Evolutionary conservation across 2,888 invertebrate species (phyloP), one percentile per base, ranked within the genome.

Genomic region (Pyrrhia umbra): DNA sequence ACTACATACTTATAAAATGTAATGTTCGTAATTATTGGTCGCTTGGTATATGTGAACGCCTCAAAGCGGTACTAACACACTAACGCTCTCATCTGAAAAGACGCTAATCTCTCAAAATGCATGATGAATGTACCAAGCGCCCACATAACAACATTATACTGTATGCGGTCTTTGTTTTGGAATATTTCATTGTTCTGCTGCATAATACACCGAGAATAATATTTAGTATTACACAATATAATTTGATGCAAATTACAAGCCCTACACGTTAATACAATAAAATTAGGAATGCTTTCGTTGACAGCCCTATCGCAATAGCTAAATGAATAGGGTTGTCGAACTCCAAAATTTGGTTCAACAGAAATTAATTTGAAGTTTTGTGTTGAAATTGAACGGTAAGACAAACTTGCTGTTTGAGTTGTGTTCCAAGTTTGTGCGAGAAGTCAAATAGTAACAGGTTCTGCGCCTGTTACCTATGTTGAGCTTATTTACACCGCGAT

Each of bases 41-140:
- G 3, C 10, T 30, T 13, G n/a, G n/a, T n/a, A n/a, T n/a, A n/a
- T n/a, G n/a, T n/a, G n/a, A n/a, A n/a, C n/a, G n/a, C 6, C 18
- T n/a, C 37, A 23, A 16, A 9, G n/a, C 23, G 3, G 18, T 45
- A 45, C 50, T 56, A 61, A 58, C 47, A 20, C 42, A 20, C 40
- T 20, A 37, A 59, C n/a, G 23, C 37, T 51, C 52, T 23, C 57
- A 23, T 70, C 25, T 70, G 60, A 27, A 70, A 46, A 49, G 51
- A 55, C 50, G 25, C 58, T 76, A 67, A 75, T 75, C 76, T 56
- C 56, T 25, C 39, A 51, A 66, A n/a, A 71, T 74, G 58, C 46
- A 75, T 75, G 46, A 58, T 54, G 34, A 54, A 72, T 69, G 37
- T 55, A 16, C 50, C 5, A 15, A 16, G 5, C 13, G n/a, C 27